phyloP scores from a whole-genome alignment of 2,797 vertebrate species.

The Simalia tracyae region DNA sequence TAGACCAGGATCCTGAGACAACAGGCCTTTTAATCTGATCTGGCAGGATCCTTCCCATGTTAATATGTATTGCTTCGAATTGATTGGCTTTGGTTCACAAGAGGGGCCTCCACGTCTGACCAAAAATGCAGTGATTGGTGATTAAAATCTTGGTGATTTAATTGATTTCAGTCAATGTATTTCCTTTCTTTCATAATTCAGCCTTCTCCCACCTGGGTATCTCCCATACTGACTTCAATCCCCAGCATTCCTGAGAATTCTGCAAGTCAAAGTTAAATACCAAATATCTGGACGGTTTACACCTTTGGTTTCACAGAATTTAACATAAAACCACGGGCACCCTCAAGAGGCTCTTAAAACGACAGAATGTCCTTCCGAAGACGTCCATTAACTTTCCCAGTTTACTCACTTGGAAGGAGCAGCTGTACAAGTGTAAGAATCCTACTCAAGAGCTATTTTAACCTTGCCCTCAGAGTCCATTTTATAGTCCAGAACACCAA shows the following conservation, averaged over 20 bases:
- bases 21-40: not conserved
- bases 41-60: not conserved
- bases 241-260: not conserved
- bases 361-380: not conserved
- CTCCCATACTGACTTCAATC: not conserved
- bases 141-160: not conserved
- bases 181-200: not conserved
- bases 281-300: not conserved
- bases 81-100: not conserved
- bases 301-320: not conserved
- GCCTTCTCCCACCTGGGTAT: not conserved
- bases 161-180: not conserved
- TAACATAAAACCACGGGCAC: not conserved
- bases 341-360: not conserved
- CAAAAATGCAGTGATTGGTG: not conserved
- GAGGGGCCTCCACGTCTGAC: not conserved
- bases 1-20: too few species aligned
- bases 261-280: not conserved
- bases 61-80: not conserved
- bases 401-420: not conserved
- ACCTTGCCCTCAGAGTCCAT: not conserved
- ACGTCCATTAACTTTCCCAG: not conserved
- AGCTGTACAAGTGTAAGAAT: not conserved
- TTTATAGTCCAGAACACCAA: not conserved
- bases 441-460: not conserved